Evolutionary conservation across 2,888 invertebrate species (phyloP), one percentile per base, ranked within the genome.

Genomic region (Drosophila maculinotata): DNA sequence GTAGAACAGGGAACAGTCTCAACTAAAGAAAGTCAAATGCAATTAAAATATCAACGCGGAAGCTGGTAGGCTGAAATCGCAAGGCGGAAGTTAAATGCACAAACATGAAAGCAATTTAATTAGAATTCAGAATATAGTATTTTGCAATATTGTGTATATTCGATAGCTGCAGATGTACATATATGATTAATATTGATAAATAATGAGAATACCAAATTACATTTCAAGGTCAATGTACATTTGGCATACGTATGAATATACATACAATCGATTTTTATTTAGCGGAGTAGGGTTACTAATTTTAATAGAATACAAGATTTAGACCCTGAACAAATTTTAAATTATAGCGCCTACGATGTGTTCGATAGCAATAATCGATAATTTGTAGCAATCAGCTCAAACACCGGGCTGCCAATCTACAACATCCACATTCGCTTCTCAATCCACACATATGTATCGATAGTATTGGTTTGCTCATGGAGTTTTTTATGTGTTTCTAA

Each of bases 1-100:
- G 26, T 17, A 31, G n/a, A 45, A 45, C 39, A 25, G 35, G n/a
- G 23, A 42, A 39, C 38, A 47, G 41, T 35, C 12, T 17, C 14
- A 20, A 51, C 15, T 35, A 42, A 49, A 54, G 12, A 23, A 4
- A 45, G 23, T 26, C 10, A 47, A 38, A 47, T 48, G 47, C 47
- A 64, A 44, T 58, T 53, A 54, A 15, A 38, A 39, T 17, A 26
- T 23, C 20, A 73, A 72, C 33, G 74, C 72, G 72, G 72, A 72
- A 73, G 39, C 33, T 73, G 23, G 3, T 20, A 23, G 33, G 14
- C 35, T 49, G n/a, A 36, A 53, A 51, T 28, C 49, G 54, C 53
- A 54, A 47, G 26, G 57, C 69, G 71, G 72, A 72, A 72, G 52
- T 41, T 30, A 38, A 74, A 33, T 52, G 17, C 14, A 33, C 15